phyloP scores from a whole-genome alignment of 2,888 invertebrate genomes.

The Gari tellinella region DNA sequence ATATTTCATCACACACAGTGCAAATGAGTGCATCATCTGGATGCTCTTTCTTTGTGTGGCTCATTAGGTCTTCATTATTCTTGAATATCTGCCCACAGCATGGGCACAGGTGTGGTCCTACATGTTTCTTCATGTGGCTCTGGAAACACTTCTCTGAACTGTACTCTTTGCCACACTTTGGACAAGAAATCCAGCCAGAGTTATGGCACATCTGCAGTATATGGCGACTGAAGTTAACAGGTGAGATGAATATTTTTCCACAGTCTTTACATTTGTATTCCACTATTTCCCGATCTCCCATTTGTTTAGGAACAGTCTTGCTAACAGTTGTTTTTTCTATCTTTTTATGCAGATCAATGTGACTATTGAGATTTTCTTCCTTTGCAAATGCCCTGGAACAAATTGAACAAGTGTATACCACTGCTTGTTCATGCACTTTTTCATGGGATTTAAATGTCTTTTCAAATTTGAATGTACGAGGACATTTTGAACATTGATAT shows the following conservation, averaged over 20 bases:
- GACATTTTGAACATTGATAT: slow-evolving; percentile 49
- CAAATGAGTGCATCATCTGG: slow-evolving; percentile 22
- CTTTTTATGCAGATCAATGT: slow-evolving; percentile 46
- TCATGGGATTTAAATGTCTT: slow-evolving; percentile 42
- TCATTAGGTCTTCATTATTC: slow-evolving; percentile 7
- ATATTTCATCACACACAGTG: slow-evolving; percentile 20
- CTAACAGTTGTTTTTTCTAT: slow-evolving; percentile 5
- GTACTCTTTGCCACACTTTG: slow-evolving; percentile 36
- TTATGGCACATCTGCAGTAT: slow-evolving; percentile 7
- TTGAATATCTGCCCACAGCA: slow-evolving; percentile 18
- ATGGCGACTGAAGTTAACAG: slow-evolving; percentile 14
- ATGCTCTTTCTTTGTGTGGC: slow-evolving; percentile 33
- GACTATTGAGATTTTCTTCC: slow-evolving; percentile 34
- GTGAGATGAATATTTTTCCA: slow-evolving; percentile 19
- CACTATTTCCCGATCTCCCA: slow-evolving; percentile 1
- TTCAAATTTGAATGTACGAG: slow-evolving; percentile 48
- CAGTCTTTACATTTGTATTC: slow-evolving; percentile 29
- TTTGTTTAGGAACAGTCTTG: neutral
- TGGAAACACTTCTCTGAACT: slow-evolving; percentile 10
- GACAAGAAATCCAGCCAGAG: slow-evolving; percentile 14
- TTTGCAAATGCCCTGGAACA: slow-evolving; percentile 46
- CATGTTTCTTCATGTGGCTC: slow-evolving; percentile 29
- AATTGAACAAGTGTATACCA: slow-evolving; percentile 33
- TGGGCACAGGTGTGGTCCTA: slow-evolving; percentile 33
- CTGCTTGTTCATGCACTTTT: slow-evolving; percentile 32